Base-by-base conservation (phyloP, 2,113 vertebrate species). In the Echinops telfairi region DNA sequence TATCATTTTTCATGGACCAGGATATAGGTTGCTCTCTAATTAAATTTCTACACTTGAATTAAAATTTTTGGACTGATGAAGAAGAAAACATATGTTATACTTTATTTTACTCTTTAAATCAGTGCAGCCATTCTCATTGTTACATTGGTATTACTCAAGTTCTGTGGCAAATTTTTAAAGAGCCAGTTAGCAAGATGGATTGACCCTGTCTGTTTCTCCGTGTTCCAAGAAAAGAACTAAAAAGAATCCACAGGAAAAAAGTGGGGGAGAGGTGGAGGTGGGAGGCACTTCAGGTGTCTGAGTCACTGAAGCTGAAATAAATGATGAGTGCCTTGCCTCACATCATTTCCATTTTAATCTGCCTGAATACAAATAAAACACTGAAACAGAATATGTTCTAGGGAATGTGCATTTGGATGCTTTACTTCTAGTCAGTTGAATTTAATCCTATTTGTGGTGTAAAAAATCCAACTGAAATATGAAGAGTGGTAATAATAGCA, bases 261-360 rank as follows among this genome's bases (percentile, higher is more conserved):
- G n/a, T 19, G 1, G 76, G 0, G 29, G 2, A 6, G 0, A 25
- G 47, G 12, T 12, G 47, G 47, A 53, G 12, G 47, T 53, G 47
- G 47, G 47, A 53, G 3, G 2, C 20, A 16, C 14, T 29, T 5
- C 0, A 7, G 40, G 73, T 43, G 36, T 0, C 76, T 36, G 17
- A 95, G 33, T 88, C 38, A 66, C 64, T 68, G 43, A 79, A 89
- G 86, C 11, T 57, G 87, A 86, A 96, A 83, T 70, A 76, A 70
- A 60, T 81, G 38, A 89, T 92, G 23, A 92, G 83, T 95, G 77
- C n/a, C 62, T 86, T 68, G 14, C 36, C 11, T 93, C 70, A n/a
- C 3, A 47, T 64, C 76, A 95, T 93, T 93, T 96, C 85, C 78
- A 95, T 92, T 95, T 95, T 92, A 94, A 94, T 94, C 82, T 92